phyloP scores from a whole-genome alignment of 2,113 vertebrate species.

The Amblyopsis rosae region DNA sequence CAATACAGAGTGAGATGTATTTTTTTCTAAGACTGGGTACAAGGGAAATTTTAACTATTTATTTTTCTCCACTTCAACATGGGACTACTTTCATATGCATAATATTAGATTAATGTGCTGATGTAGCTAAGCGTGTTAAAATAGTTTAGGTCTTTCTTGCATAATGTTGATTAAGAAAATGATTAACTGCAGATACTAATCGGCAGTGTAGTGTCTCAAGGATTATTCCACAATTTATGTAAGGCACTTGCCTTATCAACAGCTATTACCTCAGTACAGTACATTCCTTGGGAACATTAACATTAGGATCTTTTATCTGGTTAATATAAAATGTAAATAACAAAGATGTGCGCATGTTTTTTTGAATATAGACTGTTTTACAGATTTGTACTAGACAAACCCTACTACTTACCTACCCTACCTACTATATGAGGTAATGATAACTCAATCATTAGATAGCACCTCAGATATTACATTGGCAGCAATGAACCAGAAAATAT shows the following conservation, averaged over 20 bases:
- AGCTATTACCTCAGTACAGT: slow-evolving; percentile 62
- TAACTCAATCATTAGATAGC: neutral
- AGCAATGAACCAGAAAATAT: neutral
- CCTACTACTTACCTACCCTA: neutral
- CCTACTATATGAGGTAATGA: neutral
- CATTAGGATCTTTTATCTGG: slow-evolving; percentile 45
- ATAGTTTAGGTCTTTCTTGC: neutral
- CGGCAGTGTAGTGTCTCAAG: neutral
- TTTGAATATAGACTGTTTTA: slow-evolving; percentile 20
- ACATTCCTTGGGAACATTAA: slow-evolving; percentile 27
- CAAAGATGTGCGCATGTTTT: slow-evolving; percentile 21
- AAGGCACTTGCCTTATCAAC: slow-evolving; percentile 14
- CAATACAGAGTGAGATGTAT: neutral
- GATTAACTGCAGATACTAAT: neutral
- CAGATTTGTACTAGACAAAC: neutral
- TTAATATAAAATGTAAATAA: slow-evolving; percentile 22
- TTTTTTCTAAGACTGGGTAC: slow-evolving; percentile 13
- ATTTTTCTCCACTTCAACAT: neutral
- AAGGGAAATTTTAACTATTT: slow-evolving; percentile 3
- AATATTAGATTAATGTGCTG: neutral
- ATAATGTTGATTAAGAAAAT: neutral
- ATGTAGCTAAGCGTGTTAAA: neutral
- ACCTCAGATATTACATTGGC: slow-evolving; percentile 12
- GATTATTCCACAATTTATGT: neutral
- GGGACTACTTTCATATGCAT: too few relatives aligned